phyloP scores from a whole-genome alignment of 1,140 invertebrate species.

The Frieseomelitta varia region DNA sequence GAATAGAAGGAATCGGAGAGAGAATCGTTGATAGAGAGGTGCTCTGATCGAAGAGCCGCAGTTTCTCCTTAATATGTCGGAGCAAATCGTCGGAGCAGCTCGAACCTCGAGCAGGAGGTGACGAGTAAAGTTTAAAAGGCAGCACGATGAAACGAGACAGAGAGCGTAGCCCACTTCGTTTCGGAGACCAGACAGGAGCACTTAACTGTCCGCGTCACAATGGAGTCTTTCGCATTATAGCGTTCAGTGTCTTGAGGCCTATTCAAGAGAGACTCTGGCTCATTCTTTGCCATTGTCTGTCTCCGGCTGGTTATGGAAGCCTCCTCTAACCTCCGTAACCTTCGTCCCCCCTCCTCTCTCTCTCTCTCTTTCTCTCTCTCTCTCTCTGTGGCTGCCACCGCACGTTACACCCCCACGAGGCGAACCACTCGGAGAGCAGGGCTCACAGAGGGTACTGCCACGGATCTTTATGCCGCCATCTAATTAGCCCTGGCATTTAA shows the following conservation, averaged over 20 bases:
- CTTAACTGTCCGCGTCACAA: slow-evolving; percentile 80
- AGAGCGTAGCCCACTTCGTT: slow-evolving; percentile 70
- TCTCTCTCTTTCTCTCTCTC: neutral
- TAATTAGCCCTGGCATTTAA: slow-evolving; percentile 76
- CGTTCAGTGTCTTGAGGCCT: slow-evolving; percentile 80
- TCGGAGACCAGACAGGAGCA: slow-evolving; percentile 74
- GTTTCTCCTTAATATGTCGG: neutral
- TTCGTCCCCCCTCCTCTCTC: slow-evolving; percentile 9
- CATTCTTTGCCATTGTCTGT: slow-evolving; percentile 80
- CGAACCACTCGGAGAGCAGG: slow-evolving; percentile 52
- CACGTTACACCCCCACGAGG: slow-evolving; percentile 61
- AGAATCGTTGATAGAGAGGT: neutral
- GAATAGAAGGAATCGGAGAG: neutral
- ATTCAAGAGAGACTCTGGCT: slow-evolving; percentile 77
- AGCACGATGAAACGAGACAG: slow-evolving; percentile 27
- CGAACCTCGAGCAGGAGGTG: slow-evolving; percentile 50
- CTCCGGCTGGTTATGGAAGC: slow-evolving; percentile 69
- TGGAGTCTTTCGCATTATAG: slow-evolving; percentile 80
- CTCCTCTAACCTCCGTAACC: slow-evolving; percentile 54
- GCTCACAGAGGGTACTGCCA: slow-evolving; percentile 48
- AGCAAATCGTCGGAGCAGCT: neutral
- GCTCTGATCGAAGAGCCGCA: slow-evolving; percentile 5
- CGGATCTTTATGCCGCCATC: slow-evolving; percentile 71
- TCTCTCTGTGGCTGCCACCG: neutral
- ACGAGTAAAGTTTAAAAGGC: slow-evolving; percentile 29